phyloP scores from a whole-genome alignment of 2,888 invertebrate genomes.

The Leptarthrus brevirostris region DNA sequence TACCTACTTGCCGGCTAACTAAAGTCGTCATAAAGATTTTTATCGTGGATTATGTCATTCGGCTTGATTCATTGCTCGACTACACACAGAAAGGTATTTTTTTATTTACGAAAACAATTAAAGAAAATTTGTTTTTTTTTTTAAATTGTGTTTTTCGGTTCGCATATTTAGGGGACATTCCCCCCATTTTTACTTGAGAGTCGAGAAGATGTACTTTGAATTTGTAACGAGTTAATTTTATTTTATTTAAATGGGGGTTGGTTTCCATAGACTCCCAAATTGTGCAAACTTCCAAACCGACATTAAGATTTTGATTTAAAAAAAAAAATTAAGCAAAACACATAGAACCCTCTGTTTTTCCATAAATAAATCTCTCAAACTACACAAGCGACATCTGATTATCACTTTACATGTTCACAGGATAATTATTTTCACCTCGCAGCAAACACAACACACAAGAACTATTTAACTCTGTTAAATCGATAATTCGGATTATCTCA shows the following conservation, averaged over 20 bases:
- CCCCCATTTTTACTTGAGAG: too few relatives aligned
- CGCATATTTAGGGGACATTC: too few relatives aligned
- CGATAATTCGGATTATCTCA: conserved; percentile 26
- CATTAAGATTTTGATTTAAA: too few relatives aligned
- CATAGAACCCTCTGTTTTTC: too few relatives aligned
- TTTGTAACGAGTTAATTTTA: too few relatives aligned
- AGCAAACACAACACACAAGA: conserved; percentile 15
- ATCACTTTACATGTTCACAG: conserved; percentile 21
- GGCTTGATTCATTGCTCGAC: background rate
- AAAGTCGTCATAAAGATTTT: background rate
- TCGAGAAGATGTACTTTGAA: too few relatives aligned
- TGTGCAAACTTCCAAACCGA: too few relatives aligned
- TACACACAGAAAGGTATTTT: background rate
- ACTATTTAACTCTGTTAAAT: conserved; percentile 17
- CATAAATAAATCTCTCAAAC: conserved; percentile 32
- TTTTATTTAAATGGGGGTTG: too few relatives aligned
- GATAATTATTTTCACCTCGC: conserved; percentile 28
- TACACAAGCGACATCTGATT: conserved; percentile 20
- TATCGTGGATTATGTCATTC: background rate
- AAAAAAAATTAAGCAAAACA: too few relatives aligned
- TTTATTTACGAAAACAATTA: background rate
- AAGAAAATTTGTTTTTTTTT: background rate
- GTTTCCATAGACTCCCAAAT: too few relatives aligned
- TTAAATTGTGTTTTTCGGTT: too few relatives aligned
- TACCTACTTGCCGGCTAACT: background rate